These are phyloP conservation scores for Squalus acanthias DNA, from an alignment of 2,797 vertebrate species.

Conservation along the genomic window DNA sequence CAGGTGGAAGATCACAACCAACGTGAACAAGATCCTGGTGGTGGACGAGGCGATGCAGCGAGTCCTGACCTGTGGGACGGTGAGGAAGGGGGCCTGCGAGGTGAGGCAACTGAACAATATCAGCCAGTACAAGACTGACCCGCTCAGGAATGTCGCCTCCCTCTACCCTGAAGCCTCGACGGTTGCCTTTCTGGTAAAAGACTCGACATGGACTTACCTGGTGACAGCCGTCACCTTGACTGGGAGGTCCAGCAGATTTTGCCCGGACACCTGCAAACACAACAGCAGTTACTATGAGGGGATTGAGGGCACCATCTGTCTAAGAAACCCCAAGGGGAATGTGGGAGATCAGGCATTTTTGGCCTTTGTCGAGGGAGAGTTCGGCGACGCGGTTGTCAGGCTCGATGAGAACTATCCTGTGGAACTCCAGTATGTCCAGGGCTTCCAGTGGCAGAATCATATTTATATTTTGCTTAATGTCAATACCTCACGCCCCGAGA, in stretches of 20 bases:
- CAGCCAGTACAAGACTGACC: slow-evolving; percentile 40
- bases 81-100: slow-evolving; percentile 52
- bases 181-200: slow-evolving; percentile 47
- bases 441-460: slow-evolving; percentile 48
- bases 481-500: slow-evolving; percentile 39
- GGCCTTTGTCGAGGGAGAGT: accelerated
- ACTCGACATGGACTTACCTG: slow-evolving; percentile 41
- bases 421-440: slow-evolving; percentile 52
- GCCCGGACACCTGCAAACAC: background rate
- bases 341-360: accelerated
- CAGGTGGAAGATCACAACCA: slow-evolving; percentile 33
- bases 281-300: accelerated
- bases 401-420: accelerated
- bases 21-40: slow-evolving; percentile 49
- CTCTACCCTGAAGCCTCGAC: slow-evolving; percentile 1
- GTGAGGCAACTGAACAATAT: slow-evolving; percentile 52
- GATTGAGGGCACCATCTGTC: accelerated
- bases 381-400: background rate
- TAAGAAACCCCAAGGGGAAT: slow-evolving; percentile 42
- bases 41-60: slow-evolving; percentile 45
- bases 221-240: slow-evolving; percentile 42
- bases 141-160: slow-evolving; percentile 41
- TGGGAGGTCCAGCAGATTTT: background rate
- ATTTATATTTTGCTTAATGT: slow-evolving; percentile 54
- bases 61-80: slow-evolving; percentile 54